phyloP scores from a whole-genome alignment of 2,113 vertebrate species.

The Pteronura brasiliensis region DNA sequence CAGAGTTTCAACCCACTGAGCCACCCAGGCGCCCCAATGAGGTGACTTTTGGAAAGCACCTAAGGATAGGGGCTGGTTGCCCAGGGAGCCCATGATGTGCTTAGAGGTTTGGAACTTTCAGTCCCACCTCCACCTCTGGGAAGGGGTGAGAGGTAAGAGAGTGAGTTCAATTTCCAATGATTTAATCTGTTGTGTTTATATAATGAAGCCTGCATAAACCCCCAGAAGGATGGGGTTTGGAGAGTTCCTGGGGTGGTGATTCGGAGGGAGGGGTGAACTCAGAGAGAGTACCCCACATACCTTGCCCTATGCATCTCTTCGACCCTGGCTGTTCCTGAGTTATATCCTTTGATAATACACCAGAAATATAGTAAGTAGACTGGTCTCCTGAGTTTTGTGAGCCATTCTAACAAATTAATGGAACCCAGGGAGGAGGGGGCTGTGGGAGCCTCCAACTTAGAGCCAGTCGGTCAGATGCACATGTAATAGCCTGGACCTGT shows the following conservation, averaged over 20 bases:
- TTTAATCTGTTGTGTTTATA: neutral
- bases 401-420: neutral
- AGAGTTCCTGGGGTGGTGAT: neutral
- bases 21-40: too few relatives aligned
- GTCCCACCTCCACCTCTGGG: neutral
- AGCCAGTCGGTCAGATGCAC: neutral
- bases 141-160: neutral
- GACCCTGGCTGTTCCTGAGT: neutral
- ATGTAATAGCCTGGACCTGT: neutral
- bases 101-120: neutral
- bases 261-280: too few relatives aligned
- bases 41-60: neutral
- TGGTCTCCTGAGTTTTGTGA: neutral
- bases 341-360: neutral
- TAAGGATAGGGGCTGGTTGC: neutral
- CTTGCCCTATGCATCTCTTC: neutral
- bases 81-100: neutral
- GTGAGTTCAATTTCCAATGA: neutral
- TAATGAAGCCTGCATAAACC: neutral
- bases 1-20: too few relatives aligned
- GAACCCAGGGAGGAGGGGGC: accelerated
- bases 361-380: neutral
- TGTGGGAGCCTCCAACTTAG: neutral
- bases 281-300: neutral
- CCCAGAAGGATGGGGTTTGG: neutral